These are phyloP conservation scores for Therioaphis trifolii DNA, from an alignment of 2,888 invertebrate genomes.

Conservation along the genomic window DNA sequence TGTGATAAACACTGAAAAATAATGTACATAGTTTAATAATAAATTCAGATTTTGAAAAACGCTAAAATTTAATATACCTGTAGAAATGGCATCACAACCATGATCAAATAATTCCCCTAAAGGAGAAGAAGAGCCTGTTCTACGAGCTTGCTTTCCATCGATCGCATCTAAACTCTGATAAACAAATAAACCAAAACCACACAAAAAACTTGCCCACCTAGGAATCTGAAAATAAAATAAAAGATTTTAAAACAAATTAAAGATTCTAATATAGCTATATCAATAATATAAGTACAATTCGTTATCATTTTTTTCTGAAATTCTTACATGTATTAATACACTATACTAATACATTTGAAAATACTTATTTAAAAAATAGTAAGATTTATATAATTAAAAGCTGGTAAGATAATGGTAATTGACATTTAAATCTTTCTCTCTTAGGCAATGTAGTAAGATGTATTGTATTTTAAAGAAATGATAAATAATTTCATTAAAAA, in stretches of 20 bases:
- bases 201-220: constrained; percentile 90
- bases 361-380: too few relatives aligned
- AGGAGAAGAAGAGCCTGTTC: constrained; percentile 91
- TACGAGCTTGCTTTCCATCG: constrained; percentile 98
- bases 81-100: constrained; percentile 98
- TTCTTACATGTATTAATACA: too few relatives aligned
- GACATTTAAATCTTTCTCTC: too few relatives aligned
- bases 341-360: too few relatives aligned
- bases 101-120: constrained; percentile 99
- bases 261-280: background rate
- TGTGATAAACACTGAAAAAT: constrained; percentile 86
- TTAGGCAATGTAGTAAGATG: too few relatives aligned
- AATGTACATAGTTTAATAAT: background rate
- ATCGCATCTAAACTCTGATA: constrained; percentile 99
- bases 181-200: constrained; percentile 92
- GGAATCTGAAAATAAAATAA: constrained; percentile 75
- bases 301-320: too few relatives aligned
- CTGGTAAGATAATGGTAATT: too few relatives aligned
- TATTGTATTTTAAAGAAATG: too few relatives aligned
- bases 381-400: too few relatives aligned
- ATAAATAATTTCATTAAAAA: too few relatives aligned
- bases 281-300: too few relatives aligned
- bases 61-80: constrained; percentile 71
- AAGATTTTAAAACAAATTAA: background rate
- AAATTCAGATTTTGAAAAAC: background rate